A percentile compares a stretch with the other conserved stretches of the same genome.
phyloP scores from a whole-genome alignment of 2,113 vertebrate genomes.

The Actenoides lindsayi region DNA sequence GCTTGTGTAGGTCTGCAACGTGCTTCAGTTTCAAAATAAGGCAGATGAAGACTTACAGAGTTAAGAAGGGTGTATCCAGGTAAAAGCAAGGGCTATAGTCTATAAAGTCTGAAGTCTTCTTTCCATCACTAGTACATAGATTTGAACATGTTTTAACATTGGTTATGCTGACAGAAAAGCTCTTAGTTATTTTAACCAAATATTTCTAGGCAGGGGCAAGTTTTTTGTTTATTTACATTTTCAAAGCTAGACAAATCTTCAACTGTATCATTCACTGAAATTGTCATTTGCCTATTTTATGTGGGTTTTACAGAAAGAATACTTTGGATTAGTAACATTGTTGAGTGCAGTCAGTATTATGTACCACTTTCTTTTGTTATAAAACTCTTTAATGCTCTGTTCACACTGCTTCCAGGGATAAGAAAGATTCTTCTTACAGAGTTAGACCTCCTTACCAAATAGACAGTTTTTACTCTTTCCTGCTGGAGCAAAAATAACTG shows the following conservation, averaged over 20 bases:
- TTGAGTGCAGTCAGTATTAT: constrained; percentile 25
- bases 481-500: not conserved
- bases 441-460: not conserved
- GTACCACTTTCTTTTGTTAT: constrained; percentile 37
- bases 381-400: constrained; percentile 43
- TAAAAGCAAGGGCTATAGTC: not conserved
- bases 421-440: not conserved
- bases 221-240: constrained; percentile 60
- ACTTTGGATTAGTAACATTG: constrained; percentile 50
- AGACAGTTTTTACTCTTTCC: not conserved
- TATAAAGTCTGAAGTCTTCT: not conserved
- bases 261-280: constrained; percentile 11
- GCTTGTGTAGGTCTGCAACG: not conserved
- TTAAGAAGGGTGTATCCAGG: not conserved
- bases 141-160: not conserved
- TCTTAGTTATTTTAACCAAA: not conserved
- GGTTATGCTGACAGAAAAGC: not conserved
- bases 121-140: not conserved
- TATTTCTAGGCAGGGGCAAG: not conserved
- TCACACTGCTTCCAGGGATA: constrained; percentile 27
- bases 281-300: constrained; percentile 54
- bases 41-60: not conserved
- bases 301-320: constrained; percentile 54
- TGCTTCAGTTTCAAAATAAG: constrained; percentile 11
- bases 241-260: constrained; percentile 2